Evolutionary conservation across 2,797 vertebrate genomes (phyloP).

Genomic region (Picus viridis): DNA sequence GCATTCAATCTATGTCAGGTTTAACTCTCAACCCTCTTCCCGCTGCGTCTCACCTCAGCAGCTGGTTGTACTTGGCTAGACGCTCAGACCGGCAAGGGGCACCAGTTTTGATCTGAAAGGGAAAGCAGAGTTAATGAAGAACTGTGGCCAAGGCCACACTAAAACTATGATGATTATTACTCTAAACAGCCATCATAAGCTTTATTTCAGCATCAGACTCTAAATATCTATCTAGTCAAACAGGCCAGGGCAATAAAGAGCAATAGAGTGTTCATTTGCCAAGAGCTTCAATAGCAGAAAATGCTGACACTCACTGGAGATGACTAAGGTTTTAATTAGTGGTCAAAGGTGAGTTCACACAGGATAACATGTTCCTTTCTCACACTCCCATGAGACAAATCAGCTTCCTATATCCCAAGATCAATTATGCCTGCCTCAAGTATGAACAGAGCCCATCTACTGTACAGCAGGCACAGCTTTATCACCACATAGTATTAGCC

Average conservation of each 20-base stretch:
- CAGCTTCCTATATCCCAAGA: neutral
- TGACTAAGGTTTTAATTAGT: neutral
- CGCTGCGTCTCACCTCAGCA: constrained; percentile 87
- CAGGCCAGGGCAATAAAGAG: neutral
- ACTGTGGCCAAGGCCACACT: neutral
- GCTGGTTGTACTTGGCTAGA: constrained; percentile 97
- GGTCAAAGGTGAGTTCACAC: constrained; percentile 8
- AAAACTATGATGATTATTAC: too few relatives aligned
- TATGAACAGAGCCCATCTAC: neutral
- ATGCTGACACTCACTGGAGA: neutral
- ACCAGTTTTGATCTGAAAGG: constrained; percentile 94
- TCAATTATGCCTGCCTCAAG: neutral
- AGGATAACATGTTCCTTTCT: neutral
- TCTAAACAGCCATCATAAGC: neutral
- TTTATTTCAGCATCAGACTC: neutral
- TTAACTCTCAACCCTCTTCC: neutral
- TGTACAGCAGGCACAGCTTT: neutral
- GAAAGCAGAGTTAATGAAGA: neutral
- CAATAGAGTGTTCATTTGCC: neutral
- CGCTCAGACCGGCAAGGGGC: constrained; percentile 98
- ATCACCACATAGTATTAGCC: rapidly evolving
- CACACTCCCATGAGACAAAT: neutral
- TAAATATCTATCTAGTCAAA: neutral
- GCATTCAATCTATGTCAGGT: neutral
- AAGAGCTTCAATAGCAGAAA: neutral